phyloP scores from a whole-genome alignment of 2,888 invertebrate genomes.

The Leptopilina myrica region DNA sequence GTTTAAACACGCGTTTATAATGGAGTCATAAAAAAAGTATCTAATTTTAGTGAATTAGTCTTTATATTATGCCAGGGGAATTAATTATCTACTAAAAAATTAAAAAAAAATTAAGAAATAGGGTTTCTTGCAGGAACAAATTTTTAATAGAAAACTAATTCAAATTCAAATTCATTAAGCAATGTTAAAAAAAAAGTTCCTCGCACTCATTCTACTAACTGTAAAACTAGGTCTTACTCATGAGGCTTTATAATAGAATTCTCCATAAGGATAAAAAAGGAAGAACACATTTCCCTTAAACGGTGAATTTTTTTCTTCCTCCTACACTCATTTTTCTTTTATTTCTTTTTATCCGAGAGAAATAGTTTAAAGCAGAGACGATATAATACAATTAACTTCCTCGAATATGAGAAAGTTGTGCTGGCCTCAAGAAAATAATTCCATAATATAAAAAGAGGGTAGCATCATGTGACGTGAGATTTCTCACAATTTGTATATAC shows the following conservation, averaged over 20 bases:
- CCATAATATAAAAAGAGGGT: conserved; percentile 18
- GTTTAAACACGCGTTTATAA: not conserved
- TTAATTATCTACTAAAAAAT: too few relatives aligned
- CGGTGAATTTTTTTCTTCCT: not conserved
- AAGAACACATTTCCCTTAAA: not conserved
- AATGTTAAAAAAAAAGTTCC: too few relatives aligned
- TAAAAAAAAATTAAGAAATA: too few relatives aligned
- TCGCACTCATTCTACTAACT: not conserved
- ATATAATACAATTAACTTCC: conserved; percentile 11
- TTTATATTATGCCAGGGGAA: not conserved
- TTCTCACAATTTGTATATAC: conserved; percentile 12
- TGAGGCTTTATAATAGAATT: not conserved
- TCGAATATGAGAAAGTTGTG: conserved; percentile 25
- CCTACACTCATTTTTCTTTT: not conserved
- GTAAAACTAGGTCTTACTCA: not conserved
- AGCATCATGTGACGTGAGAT: conserved; percentile 7
- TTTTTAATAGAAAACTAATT: too few relatives aligned
- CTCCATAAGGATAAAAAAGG: not conserved
- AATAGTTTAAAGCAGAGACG: not conserved
- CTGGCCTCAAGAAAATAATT: conserved; percentile 12
- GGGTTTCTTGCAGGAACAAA: too few relatives aligned
- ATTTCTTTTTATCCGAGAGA: not conserved
- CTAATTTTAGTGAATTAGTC: not conserved
- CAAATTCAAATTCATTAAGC: too few relatives aligned
- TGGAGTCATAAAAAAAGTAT: not conserved